phyloP scores from a whole-genome alignment of 2,888 invertebrate species.

The Coleophora deauratella region DNA sequence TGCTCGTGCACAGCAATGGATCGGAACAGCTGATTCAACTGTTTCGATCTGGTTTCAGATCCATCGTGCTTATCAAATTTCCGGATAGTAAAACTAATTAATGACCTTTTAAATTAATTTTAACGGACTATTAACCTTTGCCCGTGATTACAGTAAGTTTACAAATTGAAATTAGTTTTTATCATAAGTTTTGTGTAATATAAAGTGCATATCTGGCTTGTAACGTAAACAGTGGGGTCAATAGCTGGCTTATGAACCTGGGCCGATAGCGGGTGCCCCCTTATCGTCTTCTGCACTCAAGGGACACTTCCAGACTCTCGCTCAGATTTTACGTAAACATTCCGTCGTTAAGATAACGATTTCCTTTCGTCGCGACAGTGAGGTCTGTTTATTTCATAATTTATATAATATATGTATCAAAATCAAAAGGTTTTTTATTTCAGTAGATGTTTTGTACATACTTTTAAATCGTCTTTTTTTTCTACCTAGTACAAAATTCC shows the following conservation, averaged over 20 bases:
- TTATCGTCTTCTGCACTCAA: constrained; percentile 60
- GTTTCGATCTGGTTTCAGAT: constrained; percentile 6
- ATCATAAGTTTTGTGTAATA: constrained; percentile 46
- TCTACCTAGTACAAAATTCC: too few relatives aligned
- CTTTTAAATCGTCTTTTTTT: too few relatives aligned
- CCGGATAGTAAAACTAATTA: constrained; percentile 1
- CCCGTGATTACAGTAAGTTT: constrained; percentile 41
- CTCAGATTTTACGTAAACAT: constrained; percentile 69
- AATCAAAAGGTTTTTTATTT: too few relatives aligned
- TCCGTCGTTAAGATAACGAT: constrained; percentile 66
- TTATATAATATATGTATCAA: too few relatives aligned
- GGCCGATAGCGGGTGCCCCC: constrained; percentile 44
- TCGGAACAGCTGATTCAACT: constrained; percentile 35
- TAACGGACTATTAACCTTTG: constrained; percentile 54
- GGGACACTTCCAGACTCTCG: constrained; percentile 53
- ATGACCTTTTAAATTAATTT: constrained; percentile 48
- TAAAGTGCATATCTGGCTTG: constrained; percentile 33
- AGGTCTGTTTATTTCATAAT: too few relatives aligned
- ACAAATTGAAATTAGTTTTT: constrained; percentile 54
- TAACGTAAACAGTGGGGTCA: constrained; percentile 64
- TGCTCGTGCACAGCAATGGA: neutral
- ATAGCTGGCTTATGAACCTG: constrained; percentile 67
- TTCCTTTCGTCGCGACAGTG: constrained; percentile 56
- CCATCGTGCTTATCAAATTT: constrained; percentile 2
- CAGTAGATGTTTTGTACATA: too few relatives aligned